A percentile compares a stretch with the other conserved stretches of the same genome.
Conservation (phyloP, 2,888 invertebrate genomes). For the Coelogynopora nodosa region DNA sequence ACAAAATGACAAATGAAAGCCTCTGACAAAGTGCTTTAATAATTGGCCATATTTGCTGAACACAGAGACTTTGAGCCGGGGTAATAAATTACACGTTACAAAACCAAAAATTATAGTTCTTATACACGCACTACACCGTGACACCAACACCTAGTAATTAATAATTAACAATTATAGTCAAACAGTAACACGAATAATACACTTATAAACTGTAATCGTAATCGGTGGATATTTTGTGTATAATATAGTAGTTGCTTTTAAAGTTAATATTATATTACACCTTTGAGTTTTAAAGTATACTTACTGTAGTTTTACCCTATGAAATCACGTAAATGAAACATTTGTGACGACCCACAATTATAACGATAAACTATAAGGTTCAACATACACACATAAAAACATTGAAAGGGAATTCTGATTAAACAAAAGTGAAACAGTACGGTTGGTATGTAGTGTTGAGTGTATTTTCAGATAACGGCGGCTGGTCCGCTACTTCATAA, state of each 20-base stretch:
- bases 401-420: neutral
- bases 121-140: no score
- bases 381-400: neutral
- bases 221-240: no score
- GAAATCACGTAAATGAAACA: no score
- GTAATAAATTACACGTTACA: neutral
- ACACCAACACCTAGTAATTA: no score
- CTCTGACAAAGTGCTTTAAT: neutral
- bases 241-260: no score
- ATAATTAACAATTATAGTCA: neutral
- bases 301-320: no score
- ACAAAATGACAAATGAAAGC: neutral
- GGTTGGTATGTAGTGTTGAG: neutral
- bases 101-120: no score
- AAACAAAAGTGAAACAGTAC: neutral
- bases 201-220: no score
- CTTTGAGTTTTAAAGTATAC: no score
- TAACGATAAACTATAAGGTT: no score
- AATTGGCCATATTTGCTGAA: neutral
- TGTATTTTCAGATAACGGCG: neutral
- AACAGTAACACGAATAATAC: neutral
- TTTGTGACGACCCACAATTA: no score
- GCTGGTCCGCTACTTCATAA: conserved; percentile 70
- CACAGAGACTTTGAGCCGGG: neutral
- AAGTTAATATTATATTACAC: no score